Conservation (phyloP, 2,113 vertebrate genomes). For the Phalacrocorax brasilianus region DNA sequence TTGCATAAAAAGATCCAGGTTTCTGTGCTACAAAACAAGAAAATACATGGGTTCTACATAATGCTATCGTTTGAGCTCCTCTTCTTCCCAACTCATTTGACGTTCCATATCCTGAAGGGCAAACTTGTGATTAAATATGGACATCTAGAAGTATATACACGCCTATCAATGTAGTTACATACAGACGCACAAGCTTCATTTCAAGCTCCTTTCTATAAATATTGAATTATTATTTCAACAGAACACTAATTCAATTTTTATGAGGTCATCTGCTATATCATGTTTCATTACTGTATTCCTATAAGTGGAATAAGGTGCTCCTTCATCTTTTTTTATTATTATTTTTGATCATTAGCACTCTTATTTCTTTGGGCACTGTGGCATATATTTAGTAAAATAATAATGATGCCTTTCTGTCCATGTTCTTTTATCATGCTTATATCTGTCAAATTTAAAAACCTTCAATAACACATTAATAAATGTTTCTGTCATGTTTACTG, state of each 20-base stretch:
- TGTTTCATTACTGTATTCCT: not conserved
- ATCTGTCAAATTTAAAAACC: not conserved
- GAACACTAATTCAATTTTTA: not conserved
- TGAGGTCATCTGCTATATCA: not conserved
- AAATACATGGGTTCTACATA: not conserved
- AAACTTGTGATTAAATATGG: not conserved
- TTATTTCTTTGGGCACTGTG: not conserved
- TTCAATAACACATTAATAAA: not conserved
- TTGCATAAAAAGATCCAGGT: not conserved
- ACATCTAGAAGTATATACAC: not conserved
- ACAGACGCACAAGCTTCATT: not conserved
- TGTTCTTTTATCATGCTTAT: not conserved
- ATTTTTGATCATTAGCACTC: not conserved
- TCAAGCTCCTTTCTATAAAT: not conserved
- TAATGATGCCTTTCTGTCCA: not conserved
- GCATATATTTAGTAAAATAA: not conserved
- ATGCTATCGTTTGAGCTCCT: not conserved
- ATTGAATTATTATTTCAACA: not conserved
- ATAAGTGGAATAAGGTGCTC: not conserved
- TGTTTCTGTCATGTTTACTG: not conserved
- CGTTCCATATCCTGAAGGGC: not conserved
- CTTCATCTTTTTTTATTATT: not conserved
- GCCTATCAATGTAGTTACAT: not conserved
- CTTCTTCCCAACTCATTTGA: not conserved
- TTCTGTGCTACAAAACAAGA: not conserved